A percentile compares a stretch with the other conserved stretches of the same genome.
phyloP scores from a whole-genome alignment of 2,888 invertebrate genomes.

The Cephus spinipes region DNA sequence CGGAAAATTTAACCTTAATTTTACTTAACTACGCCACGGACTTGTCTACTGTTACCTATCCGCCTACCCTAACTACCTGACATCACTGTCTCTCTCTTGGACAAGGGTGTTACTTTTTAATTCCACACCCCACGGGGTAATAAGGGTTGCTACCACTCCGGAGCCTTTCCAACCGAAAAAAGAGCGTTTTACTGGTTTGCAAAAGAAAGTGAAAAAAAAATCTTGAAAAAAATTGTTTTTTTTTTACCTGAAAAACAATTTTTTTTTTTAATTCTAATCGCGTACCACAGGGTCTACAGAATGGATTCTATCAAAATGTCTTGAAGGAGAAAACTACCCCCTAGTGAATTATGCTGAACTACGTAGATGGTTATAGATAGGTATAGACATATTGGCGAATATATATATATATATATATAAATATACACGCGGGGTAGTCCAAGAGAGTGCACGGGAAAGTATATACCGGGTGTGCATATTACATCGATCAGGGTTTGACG shows the following conservation, averaged over 20 bases:
- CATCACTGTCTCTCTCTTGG: conserved; percentile 15
- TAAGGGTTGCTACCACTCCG: background rate
- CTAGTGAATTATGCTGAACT: background rate
- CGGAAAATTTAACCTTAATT: conserved; percentile 60
- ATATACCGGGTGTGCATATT: conserved; percentile 53
- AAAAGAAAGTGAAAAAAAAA: background rate
- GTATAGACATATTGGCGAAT: background rate
- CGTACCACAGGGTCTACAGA: background rate
- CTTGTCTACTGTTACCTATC: background rate
- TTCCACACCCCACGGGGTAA: conserved; percentile 32
- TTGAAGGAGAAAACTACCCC: background rate
- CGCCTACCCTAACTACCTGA: background rate
- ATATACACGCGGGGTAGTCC: background rate
- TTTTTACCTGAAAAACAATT: background rate
- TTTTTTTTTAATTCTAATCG: background rate
- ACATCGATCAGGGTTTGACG: conserved; percentile 63
- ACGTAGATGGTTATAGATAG: background rate
- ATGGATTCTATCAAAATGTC: background rate
- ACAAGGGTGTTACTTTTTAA: conserved; percentile 60
- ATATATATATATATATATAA: no score
- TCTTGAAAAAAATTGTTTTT: background rate
- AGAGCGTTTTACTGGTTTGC: conserved; percentile 12
- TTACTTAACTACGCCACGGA: conserved; percentile 50
- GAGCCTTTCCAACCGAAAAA: conserved; percentile 15
- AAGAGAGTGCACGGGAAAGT: conserved; percentile 26